Evolutionary conservation across 2,797 vertebrate species (phyloP), one percentile per base, ranked within the genome.

Genomic region (Rhynchonycteris naso): DNA sequence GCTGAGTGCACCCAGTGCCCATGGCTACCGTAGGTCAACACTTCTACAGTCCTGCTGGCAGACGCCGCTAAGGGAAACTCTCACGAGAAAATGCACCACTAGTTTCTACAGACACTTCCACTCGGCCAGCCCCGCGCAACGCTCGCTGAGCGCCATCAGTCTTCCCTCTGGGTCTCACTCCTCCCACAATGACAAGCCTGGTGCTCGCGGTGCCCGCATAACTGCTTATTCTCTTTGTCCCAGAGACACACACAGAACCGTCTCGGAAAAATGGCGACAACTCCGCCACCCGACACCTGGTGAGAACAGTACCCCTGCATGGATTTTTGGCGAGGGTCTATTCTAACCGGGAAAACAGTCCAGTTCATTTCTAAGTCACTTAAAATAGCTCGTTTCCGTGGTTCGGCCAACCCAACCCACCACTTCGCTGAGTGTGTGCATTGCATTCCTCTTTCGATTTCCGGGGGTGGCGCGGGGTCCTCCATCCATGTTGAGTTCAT

Each of bases 1-100:
- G 24, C 35, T 26, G 21, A 43, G 63, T 2, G 7, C 16, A 0
- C 1, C 24, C 9, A n/a, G 52, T 15, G 38, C 16, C 33, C 5
- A 2, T 4, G 18, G 50, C 16, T 2, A 1, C 24, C 7, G 7
- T 5, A 7, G 12, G 22, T 14, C 24, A 0, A 14, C 7, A 69
- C 58, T 33, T 68, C 6, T 26, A 38, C 30, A 9, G 35, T 43
- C 43, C 30, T 75, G 54, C 66, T 10, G n/a, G 19, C 22, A 52
- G 50, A 50, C 9, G 1, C 26, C 15, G 7, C 16, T 16, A 10
- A 54, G 52, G 28, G 28, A 43, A 7, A 15, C 33, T 66, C 12
- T 38, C 68, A 11, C 21, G 24, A 68, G 68, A 71, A 92, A 30
- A 47, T 7, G 11, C 4, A 10, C 43, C 33, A 11, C 35, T 35